A percentile compares a stretch with the other conserved stretches of the same genome.
phyloP scores from a whole-genome alignment of 2,113 vertebrate genomes.

The Seriola quinqueradiata region DNA sequence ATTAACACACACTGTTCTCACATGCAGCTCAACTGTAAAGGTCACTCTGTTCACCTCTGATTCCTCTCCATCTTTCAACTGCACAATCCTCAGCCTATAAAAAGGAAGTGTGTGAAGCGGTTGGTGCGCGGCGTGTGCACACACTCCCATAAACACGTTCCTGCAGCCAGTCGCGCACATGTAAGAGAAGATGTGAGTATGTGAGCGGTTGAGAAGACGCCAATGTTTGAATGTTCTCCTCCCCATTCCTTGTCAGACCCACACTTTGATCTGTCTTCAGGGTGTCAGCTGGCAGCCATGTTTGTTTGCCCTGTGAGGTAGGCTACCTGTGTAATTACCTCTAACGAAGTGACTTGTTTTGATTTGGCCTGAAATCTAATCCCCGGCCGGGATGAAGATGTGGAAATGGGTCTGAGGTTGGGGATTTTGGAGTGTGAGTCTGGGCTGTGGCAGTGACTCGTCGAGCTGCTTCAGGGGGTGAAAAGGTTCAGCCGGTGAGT shows the following conservation, averaged over 20 bases:
- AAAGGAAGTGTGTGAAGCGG: constrained; percentile 8
- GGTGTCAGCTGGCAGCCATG: constrained; percentile 80
- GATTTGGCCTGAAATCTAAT: constrained; percentile 82
- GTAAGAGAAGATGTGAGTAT: constrained; percentile 10
- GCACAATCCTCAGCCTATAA: constrained; percentile 18
- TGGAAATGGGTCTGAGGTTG: constrained; percentile 61
- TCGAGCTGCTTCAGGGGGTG: constrained; percentile 26
- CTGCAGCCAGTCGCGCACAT: background rate
- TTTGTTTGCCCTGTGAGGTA: constrained; percentile 82
- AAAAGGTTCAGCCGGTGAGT: constrained; percentile 15
- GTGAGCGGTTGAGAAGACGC: constrained; percentile 44
- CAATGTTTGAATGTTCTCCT: constrained; percentile 51
- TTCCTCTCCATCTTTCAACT: constrained; percentile 59
- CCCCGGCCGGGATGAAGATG: constrained; percentile 63
- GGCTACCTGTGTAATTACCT: constrained; percentile 84
- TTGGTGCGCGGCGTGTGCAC: constrained; percentile 13
- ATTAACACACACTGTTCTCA: constrained; percentile 64
- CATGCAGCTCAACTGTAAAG: constrained; percentile 65
- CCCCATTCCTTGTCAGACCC: constrained; percentile 63
- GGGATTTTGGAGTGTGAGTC: constrained; percentile 55
- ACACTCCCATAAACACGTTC: constrained; percentile 5
- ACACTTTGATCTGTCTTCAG: constrained; percentile 81
- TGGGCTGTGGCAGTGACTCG: constrained; percentile 34
- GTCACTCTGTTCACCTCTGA: constrained; percentile 48
- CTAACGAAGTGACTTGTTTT: constrained; percentile 86